phyloP scores from a whole-genome alignment of 2,888 invertebrate genomes.

The Leucania comma region DNA sequence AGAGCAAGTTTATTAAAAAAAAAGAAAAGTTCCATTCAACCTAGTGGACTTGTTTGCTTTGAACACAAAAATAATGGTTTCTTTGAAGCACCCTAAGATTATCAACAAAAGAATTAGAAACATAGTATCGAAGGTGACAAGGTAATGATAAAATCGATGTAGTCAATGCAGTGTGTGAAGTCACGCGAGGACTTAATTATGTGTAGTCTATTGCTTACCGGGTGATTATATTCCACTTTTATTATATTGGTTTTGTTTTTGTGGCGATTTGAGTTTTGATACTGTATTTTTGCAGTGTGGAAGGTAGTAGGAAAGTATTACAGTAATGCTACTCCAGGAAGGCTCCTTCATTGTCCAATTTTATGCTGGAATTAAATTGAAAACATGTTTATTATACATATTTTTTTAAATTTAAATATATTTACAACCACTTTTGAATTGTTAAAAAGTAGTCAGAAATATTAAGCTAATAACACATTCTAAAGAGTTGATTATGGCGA shows the following conservation, averaged over 20 bases:
- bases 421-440: too few species aligned
- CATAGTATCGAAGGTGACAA: constrained; percentile 1
- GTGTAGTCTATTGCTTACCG: background rate
- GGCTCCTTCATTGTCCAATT: too few species aligned
- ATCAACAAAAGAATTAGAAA: too few species aligned
- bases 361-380: too few species aligned
- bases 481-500: too few species aligned
- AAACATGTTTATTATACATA: too few species aligned
- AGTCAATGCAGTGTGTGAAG: constrained; percentile 23
- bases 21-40: background rate
- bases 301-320: background rate
- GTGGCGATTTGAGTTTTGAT: background rate
- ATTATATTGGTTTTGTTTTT: constrained; percentile 4
- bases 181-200: constrained; percentile 54
- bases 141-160: constrained; percentile 50
- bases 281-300: background rate
- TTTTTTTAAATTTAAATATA: too few species aligned
- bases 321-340: too few species aligned
- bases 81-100: background rate
- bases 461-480: too few species aligned
- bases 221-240: background rate
- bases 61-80: background rate
- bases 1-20: too few species aligned
- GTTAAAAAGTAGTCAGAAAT: too few species aligned
- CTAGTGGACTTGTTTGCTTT: background rate